phyloP scores from a whole-genome alignment of 2,113 vertebrate species.

The Pyxicephalus adspersus region DNA sequence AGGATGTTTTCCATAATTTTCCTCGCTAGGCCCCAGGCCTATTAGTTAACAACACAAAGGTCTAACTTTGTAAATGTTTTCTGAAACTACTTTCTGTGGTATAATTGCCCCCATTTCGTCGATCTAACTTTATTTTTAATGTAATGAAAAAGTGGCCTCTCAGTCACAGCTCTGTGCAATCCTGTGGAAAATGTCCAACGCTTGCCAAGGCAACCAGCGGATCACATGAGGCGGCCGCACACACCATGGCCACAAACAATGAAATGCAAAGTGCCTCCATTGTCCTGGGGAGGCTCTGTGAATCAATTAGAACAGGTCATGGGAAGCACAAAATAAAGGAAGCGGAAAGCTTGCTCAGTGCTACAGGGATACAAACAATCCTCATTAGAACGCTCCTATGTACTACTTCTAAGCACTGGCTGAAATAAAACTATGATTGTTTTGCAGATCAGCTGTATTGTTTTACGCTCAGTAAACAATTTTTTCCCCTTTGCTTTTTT shows the following conservation, averaged over 20 bases:
- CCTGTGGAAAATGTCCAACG: conserved; percentile 40
- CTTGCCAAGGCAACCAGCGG: conserved; percentile 34
- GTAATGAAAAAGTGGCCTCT: not conserved
- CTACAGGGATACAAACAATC: conserved; percentile 11
- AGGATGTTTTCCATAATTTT: too few species aligned
- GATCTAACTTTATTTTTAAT: conserved; percentile 14
- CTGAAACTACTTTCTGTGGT: not conserved
- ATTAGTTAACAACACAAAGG: too few species aligned
- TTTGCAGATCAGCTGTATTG: not conserved
- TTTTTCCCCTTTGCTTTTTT: not conserved
- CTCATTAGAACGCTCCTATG: conserved; percentile 4
- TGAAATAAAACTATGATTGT: conserved; percentile 3
- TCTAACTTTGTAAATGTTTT: too few species aligned
- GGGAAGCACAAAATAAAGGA: conserved; percentile 32
- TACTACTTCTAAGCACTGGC: conserved; percentile 1
- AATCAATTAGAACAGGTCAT: conserved; percentile 48
- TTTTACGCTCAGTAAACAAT: not conserved
- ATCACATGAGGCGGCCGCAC: conserved; percentile 32
- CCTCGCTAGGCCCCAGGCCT: too few species aligned
- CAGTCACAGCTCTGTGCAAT: not conserved
- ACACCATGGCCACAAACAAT: conserved; percentile 32
- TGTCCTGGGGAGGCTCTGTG: conserved; percentile 32
- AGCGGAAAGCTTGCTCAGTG: conserved; percentile 28
- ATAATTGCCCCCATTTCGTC: not conserved
- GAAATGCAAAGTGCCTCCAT: conserved; percentile 42